Percentiles rank a stretch among this genome's conserved stretches.
Conservation (phyloP, 2,888 invertebrate species). For the Drosophila siamana region DNA sequence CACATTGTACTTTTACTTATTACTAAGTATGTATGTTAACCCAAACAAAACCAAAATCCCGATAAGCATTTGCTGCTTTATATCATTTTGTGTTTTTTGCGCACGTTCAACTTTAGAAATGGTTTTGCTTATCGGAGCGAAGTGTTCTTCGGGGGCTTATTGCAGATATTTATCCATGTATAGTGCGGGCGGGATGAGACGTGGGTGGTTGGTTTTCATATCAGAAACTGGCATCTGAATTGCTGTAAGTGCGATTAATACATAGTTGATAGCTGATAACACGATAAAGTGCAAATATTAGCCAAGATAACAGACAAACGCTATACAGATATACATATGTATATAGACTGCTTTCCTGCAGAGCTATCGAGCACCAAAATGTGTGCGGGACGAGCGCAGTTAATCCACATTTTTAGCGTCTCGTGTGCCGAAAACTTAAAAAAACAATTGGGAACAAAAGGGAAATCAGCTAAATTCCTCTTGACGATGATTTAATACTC, state of each 20-base stretch:
- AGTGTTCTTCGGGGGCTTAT: neutral
- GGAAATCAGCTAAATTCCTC: neutral
- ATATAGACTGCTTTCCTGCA: neutral
- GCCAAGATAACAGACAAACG: constrained; percentile 21
- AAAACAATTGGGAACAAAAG: constrained; percentile 1
- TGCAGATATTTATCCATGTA: constrained; percentile 31
- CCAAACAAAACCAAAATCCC: constrained; percentile 12
- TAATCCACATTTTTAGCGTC: constrained; percentile 49
- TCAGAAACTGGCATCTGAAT: constrained; percentile 8
- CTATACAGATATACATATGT: neutral
- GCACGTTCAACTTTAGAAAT: constrained; percentile 27
- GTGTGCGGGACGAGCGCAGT: constrained; percentile 11
- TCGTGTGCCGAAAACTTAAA: constrained; percentile 54
- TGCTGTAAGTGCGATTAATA: constrained; percentile 21
- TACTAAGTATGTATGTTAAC: neutral
- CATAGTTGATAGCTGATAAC: constrained; percentile 34
- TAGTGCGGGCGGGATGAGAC: neutral
- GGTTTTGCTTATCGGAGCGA: constrained; percentile 9
- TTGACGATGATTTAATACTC: neutral
- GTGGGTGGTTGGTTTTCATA: neutral
- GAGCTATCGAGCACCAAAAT: neutral
- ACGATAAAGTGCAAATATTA: constrained; percentile 35
- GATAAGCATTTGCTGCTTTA: constrained; percentile 43
- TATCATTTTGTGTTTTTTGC: constrained; percentile 22
- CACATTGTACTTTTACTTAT: constrained; percentile 12